Evolutionary conservation across 2,888 invertebrate species (phyloP).

Genomic region (Rhopalosiphum nymphaeae): DNA sequence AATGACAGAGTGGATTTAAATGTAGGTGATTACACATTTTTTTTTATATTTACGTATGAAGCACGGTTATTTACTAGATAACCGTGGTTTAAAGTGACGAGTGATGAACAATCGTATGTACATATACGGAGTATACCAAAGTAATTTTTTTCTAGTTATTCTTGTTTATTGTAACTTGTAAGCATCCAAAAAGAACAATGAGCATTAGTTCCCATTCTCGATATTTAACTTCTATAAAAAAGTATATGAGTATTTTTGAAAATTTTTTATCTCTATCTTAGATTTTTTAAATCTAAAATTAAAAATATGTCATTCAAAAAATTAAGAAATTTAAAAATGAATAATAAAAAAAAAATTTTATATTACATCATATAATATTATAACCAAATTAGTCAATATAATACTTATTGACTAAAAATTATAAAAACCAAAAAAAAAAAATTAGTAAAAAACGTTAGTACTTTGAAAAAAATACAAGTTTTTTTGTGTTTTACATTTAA

Average conservation of each 20-base stretch:
- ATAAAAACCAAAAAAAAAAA: background rate
- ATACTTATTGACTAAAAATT: background rate
- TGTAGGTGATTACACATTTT: background rate
- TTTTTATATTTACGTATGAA: background rate
- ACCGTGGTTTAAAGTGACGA: background rate
- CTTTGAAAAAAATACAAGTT: background rate
- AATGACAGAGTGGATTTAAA: background rate
- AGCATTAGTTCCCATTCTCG: background rate
- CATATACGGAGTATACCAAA: background rate
- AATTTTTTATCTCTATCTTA: no score
- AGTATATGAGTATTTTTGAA: background rate
- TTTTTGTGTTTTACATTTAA: background rate
- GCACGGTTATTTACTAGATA: no score
- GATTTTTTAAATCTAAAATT: no score
- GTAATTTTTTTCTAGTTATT: background rate
- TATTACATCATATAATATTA: no score
- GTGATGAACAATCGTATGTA: background rate
- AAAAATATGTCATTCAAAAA: background rate
- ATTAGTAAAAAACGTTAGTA: background rate
- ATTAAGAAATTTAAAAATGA: background rate
- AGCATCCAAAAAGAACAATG: background rate
- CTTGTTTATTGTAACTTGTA: background rate
- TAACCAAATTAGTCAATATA: no score
- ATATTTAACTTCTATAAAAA: background rate
- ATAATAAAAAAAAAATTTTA: background rate